A percentile compares a stretch with the other conserved stretches of the same genome.
Evolutionary conservation across 1,140 invertebrate species (phyloP).

Genomic region (Drosophila tani): DNA sequence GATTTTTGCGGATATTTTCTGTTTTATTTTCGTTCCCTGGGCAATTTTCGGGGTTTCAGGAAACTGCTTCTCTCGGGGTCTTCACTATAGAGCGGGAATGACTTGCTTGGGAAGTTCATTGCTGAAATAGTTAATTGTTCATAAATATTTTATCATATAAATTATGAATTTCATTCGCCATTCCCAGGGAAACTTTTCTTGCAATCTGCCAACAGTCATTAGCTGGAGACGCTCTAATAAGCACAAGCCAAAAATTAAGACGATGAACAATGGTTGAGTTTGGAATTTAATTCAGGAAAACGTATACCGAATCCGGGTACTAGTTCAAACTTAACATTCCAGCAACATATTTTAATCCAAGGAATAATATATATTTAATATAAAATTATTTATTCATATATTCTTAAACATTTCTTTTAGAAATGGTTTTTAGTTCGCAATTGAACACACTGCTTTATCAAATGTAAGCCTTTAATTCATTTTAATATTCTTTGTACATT

Average conservation of each 20-base stretch:
- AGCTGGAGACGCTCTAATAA: slow-evolving; percentile 65
- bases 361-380: background rate
- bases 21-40: slow-evolving; percentile 42
- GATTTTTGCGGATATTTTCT: slow-evolving; percentile 61
- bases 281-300: background rate
- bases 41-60: slow-evolving; percentile 44
- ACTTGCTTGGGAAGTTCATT: slow-evolving; percentile 37
- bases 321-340: background rate
- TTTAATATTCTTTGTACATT: background rate
- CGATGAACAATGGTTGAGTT: slow-evolving; percentile 33
- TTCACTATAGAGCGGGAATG: slow-evolving; percentile 15
- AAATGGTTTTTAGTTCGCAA: too few species aligned
- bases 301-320: background rate
- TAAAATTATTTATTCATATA: background rate
- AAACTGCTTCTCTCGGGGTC: slow-evolving; percentile 22
- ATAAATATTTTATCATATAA: slow-evolving; percentile 76
- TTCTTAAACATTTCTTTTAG: too few species aligned
- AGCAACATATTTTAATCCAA: background rate
- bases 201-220: slow-evolving; percentile 64
- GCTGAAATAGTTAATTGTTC: slow-evolving; percentile 63
- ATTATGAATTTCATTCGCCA: slow-evolving; percentile 58
- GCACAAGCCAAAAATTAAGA: slow-evolving; percentile 32
- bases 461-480: too few species aligned
- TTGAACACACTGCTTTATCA: background rate
- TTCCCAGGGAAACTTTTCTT: slow-evolving; percentile 44